phyloP scores from a whole-genome alignment of 2,888 invertebrate species.

The Apoderus coryli region DNA sequence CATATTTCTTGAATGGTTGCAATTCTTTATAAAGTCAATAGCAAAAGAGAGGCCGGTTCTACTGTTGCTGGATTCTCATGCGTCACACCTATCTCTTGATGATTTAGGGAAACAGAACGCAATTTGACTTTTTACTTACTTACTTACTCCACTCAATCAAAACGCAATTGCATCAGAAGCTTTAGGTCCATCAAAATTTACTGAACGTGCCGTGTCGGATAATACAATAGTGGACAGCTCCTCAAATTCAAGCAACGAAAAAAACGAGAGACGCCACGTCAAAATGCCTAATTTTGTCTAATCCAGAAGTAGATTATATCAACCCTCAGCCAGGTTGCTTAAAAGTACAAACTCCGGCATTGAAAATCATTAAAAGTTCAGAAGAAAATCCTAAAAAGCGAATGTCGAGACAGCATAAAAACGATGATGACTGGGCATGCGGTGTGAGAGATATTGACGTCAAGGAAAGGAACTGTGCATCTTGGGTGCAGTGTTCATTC shows the following conservation, averaged over 20 bases:
- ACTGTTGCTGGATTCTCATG: background rate
- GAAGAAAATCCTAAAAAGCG: too few relatives aligned
- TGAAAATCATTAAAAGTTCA: too few relatives aligned
- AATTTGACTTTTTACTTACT: background rate
- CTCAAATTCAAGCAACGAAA: background rate
- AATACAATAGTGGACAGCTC: background rate
- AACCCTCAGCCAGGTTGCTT: too few relatives aligned
- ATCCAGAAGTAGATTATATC: too few relatives aligned
- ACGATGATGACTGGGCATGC: background rate
- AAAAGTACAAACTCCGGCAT: too few relatives aligned
- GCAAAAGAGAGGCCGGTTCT: background rate
- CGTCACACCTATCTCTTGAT: background rate
- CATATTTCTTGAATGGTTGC: constrained; percentile 1
- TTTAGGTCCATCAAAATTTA: background rate
- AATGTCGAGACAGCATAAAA: too few relatives aligned
- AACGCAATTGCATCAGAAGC: too few relatives aligned
- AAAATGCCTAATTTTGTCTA: too few relatives aligned
- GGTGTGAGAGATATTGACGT: background rate
- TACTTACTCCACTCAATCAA: background rate
- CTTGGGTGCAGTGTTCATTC: background rate
- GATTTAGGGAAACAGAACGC: background rate
- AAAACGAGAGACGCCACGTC: too few relatives aligned
- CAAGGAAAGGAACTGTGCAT: background rate
- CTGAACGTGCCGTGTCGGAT: background rate
- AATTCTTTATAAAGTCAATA: too few relatives aligned